These are phyloP conservation scores for Chironomus tepperi DNA, from an alignment of 1,140 invertebrate species.

Conservation along the genomic window DNA sequence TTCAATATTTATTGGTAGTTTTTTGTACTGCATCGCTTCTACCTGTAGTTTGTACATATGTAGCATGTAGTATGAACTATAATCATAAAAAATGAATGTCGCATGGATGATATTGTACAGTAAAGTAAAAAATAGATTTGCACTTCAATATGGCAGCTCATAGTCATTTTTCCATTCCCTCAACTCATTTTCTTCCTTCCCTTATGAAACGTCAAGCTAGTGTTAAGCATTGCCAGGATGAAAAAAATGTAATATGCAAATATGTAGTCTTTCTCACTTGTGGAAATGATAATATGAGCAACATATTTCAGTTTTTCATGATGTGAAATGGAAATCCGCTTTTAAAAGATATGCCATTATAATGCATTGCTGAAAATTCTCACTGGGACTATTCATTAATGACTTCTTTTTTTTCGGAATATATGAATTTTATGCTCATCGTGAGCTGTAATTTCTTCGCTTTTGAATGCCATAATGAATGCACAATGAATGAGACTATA, in stretches of 20 bases:
- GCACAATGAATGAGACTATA: too few species aligned
- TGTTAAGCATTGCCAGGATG: background rate
- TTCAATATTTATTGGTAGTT: conserved; percentile 20
- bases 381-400: conserved; percentile 10
- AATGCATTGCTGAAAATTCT: background rate
- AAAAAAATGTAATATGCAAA: background rate
- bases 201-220: conserved; percentile 1
- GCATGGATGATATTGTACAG: background rate
- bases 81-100: conserved; percentile 21
- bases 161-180: background rate
- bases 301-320: background rate
- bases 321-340: background rate
- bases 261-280: background rate
- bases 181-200: background rate
- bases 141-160: background rate
- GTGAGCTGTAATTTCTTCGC: too few species aligned
- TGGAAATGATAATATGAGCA: background rate
- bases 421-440: too few species aligned
- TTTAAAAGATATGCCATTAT: background rate
- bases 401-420: too few species aligned
- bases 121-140: background rate
- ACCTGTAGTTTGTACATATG: background rate
- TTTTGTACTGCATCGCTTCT: background rate
- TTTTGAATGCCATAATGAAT: too few species aligned
- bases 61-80: background rate